A percentile compares a stretch with the other conserved stretches of the same genome.
Conservation (phyloP, 2,888 invertebrate genomes). For the Melanchra persicariae region DNA sequence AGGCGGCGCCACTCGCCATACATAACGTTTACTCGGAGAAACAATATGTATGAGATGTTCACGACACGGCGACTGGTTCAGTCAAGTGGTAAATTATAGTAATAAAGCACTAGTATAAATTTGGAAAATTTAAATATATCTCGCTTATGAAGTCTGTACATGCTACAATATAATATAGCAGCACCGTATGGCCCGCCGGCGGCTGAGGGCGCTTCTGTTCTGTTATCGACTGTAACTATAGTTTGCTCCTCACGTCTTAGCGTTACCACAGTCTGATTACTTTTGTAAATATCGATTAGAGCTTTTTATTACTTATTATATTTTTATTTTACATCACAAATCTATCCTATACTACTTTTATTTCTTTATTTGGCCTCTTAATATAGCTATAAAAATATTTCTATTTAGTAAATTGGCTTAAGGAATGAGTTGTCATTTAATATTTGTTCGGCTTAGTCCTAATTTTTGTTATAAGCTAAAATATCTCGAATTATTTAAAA, state of each 20-base stretch:
- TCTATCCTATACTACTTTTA: constrained; percentile 69
- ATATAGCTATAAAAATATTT: constrained; percentile 77
- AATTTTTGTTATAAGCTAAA: constrained; percentile 77
- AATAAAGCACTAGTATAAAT: constrained; percentile 72
- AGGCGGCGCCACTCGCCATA: constrained; percentile 52
- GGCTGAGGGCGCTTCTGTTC: constrained; percentile 31
- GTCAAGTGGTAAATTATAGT: constrained; percentile 75
- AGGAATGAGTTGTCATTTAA: constrained; percentile 73
- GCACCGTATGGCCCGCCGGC: constrained; percentile 35
- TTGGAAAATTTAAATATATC: constrained; percentile 67
- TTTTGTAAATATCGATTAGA: constrained; percentile 84
- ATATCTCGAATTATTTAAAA: constrained; percentile 58
- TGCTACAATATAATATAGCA: constrained; percentile 57
- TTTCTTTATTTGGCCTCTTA: constrained; percentile 77
- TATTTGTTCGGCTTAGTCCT: constrained; percentile 81
- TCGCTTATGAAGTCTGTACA: constrained; percentile 70
- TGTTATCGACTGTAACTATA: constrained; percentile 52
- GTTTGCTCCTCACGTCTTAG: constrained; percentile 69
- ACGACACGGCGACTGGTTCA: constrained; percentile 78
- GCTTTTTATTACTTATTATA: constrained; percentile 75
- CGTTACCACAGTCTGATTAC: constrained; percentile 80
- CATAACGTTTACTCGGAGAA: constrained; percentile 69
- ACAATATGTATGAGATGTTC: constrained; percentile 65
- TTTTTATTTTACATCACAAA: constrained; percentile 79
- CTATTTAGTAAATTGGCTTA: constrained; percentile 76